Percentiles rank a stretch among this genome's conserved stretches.
These are phyloP conservation scores for Hepsetus odoe DNA, from an alignment of 2,113 vertebrate genomes.

Conservation along the genomic window DNA sequence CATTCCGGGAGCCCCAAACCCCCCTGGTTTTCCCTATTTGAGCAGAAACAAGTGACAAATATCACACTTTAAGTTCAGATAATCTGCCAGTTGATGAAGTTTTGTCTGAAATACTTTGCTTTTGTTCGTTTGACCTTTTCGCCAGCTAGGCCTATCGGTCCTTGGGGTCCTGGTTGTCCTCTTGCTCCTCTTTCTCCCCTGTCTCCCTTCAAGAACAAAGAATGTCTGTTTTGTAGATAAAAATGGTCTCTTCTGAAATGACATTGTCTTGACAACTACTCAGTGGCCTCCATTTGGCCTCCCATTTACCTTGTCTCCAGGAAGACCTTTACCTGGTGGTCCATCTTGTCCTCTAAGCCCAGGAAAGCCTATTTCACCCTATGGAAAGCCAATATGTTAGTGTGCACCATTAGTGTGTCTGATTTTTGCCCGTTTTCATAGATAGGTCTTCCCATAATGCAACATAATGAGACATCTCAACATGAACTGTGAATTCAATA, in stretches of 20 bases:
- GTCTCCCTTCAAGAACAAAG: constrained; percentile 67
- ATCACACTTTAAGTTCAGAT: not conserved
- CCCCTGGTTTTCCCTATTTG: constrained; percentile 71
- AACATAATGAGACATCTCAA: too few relatives aligned
- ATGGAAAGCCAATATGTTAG: not conserved
- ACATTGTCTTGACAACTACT: too few relatives aligned
- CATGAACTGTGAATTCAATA: too few relatives aligned
- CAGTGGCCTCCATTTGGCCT: not conserved
- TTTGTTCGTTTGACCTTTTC: constrained; percentile 63
- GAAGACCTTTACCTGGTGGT: constrained; percentile 68
- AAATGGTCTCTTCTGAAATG: too few relatives aligned
- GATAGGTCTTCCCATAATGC: too few relatives aligned
- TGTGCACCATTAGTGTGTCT: not conserved
- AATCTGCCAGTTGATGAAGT: too few relatives aligned
- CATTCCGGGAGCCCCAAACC: constrained; percentile 61
- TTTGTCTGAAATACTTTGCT: too few relatives aligned
- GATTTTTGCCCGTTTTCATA: not conserved
- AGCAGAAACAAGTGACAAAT: constrained; percentile 2
- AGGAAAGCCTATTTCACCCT: constrained; percentile 72
- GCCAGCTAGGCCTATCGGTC: constrained; percentile 68
- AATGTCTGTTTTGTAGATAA: too few relatives aligned
- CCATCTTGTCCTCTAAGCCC: constrained; percentile 72
- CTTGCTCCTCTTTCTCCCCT: constrained; percentile 71
- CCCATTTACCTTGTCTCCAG: constrained; percentile 69
- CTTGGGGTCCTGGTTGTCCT: constrained; percentile 65